Base-by-base conservation (phyloP, 2,888 invertebrate species). In the Ellobium chinense region DNA sequence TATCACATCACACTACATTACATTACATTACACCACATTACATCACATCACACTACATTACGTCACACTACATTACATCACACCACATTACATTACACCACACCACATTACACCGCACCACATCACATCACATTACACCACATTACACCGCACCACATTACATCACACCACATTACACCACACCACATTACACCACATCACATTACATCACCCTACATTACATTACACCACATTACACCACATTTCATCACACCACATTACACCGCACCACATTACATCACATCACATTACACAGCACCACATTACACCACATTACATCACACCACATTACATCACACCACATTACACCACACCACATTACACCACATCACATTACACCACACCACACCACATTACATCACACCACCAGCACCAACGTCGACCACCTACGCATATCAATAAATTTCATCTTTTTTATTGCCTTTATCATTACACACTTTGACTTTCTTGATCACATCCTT, bases 401-500 rank as follows among this genome's bases (percentile, higher is more conserved):
- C 14, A 62, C 69, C n/a, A n/a, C n/a, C n/a, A n/a, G n/a, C n/a
- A n/a, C n/a, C n/a, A n/a, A n/a, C n/a, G n/a, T n/a, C n/a, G n/a
- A n/a, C n/a, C n/a, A n/a, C n/a, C n/a, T n/a, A n/a, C n/a, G n/a
- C n/a, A n/a, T n/a, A n/a, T n/a, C n/a, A n/a, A n/a, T 36, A 70
- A 21, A 73, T 36, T 9, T 73, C 75, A 4, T 73, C 79, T 34
- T 70, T 63, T 34, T 62, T 34, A 54, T 62, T 60, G n/a, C n/a
- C n/a, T n/a, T 29, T 27, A 36, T n/a, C 29, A 18, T 75, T 60
- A 82, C 87, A 87, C 18, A 82, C 68, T 70, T 86, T 87, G n/a
- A 88, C 58, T 56, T 78, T 83, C 21, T 78, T 78, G 54, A 72
- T 84, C 27, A 83, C 81, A 34, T 83, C 82, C 1, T 74, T 82